Percentiles rank a stretch among this genome's conserved stretches.
Evolutionary conservation across 2,888 invertebrate species (phyloP).

Genomic region (Acanthopleura granulata): DNA sequence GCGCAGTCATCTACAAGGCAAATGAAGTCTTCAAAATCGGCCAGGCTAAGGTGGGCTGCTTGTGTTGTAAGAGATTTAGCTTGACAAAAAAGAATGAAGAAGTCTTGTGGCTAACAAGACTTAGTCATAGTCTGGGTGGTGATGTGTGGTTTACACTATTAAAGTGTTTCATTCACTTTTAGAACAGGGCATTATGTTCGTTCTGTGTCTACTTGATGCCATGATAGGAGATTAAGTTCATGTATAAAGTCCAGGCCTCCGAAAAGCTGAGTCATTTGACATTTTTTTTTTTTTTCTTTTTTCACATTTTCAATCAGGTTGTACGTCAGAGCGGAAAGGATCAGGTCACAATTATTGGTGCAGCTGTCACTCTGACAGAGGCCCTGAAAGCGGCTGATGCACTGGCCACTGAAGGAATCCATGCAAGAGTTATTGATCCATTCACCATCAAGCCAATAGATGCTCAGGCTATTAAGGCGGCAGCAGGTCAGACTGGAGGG

Average conservation of each 20-base stretch:
- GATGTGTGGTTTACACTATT: too few species aligned
- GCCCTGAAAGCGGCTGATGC: constrained; percentile 86
- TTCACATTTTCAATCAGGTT: constrained; percentile 71
- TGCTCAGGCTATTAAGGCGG: constrained; percentile 79
- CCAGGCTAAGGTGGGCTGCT: constrained; percentile 71
- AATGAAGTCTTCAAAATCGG: constrained; percentile 84
- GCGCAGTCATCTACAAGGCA: constrained; percentile 86
- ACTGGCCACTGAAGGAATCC: constrained; percentile 77
- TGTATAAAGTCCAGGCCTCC: too few species aligned
- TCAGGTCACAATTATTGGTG: constrained; percentile 88
- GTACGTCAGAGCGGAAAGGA: constrained; percentile 83
- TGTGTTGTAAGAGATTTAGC: too few species aligned
- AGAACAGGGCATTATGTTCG: too few species aligned
- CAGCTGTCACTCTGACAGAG: constrained; percentile 94
- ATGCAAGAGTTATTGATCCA: constrained; percentile 89
- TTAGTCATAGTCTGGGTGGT: too few species aligned
- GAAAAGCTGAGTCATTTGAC: not conserved
- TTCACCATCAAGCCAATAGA: constrained; percentile 98
- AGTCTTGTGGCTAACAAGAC: too few species aligned
- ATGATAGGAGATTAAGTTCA: too few species aligned
- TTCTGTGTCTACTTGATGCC: too few species aligned
- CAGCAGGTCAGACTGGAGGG: constrained; percentile 85
- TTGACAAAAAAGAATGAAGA: too few species aligned
- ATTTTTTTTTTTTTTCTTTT: not conserved
- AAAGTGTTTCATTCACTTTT: too few species aligned